Conservation (phyloP, 2,797 vertebrate species). For the Lophotriccus pileatus region DNA sequence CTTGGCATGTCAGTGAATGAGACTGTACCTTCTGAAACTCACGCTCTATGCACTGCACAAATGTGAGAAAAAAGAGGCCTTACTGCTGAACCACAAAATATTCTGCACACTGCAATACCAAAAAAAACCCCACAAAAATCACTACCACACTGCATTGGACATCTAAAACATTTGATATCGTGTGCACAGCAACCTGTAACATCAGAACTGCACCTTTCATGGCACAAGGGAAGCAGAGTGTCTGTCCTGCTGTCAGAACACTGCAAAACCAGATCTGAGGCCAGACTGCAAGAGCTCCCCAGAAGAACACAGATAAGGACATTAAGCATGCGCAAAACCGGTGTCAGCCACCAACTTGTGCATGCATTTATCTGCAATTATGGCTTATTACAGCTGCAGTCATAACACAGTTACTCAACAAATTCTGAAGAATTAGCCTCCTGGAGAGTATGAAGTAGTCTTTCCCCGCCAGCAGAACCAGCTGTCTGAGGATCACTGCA, state of each 20-base stretch:
- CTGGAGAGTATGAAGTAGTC: constrained; percentile 22
- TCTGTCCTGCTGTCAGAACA: not conserved
- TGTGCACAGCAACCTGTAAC: not conserved
- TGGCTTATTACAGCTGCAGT: not conserved
- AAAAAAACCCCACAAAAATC: not conserved
- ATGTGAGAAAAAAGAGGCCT: not conserved
- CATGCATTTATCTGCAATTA: constrained; percentile 39
- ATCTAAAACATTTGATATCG: not conserved
- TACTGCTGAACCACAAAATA: not conserved
- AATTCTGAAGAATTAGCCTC: constrained; percentile 29
- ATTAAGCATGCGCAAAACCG: not conserved
- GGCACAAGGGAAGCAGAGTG: rapidly evolving
- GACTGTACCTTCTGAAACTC: not conserved
- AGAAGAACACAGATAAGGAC: not conserved
- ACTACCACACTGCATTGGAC: not conserved
- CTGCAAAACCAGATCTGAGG: not conserved
- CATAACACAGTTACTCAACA: constrained; percentile 49
- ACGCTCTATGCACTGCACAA: not conserved
- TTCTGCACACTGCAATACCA: not conserved
- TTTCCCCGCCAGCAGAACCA: constrained; percentile 4
- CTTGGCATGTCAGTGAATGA: not conserved
- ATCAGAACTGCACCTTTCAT: not conserved
- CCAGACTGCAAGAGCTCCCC: not conserved
- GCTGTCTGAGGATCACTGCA: not conserved
- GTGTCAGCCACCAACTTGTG: not conserved